These are phyloP conservation scores for Camelus dromedarius DNA, from an alignment of 2,113 vertebrate species.

Conservation along the genomic window DNA sequence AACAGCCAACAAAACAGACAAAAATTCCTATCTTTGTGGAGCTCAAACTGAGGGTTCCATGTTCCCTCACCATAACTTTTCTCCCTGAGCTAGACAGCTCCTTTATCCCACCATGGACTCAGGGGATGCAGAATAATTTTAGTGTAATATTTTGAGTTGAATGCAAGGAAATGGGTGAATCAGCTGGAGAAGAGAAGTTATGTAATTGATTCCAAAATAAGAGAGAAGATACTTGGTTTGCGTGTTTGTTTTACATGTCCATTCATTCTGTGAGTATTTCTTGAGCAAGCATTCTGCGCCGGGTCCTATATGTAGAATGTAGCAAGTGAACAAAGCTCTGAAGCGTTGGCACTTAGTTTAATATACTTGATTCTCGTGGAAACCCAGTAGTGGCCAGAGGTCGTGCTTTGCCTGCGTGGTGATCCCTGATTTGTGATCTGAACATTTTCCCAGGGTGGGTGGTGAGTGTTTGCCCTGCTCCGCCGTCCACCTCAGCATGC, in stretches of 20 bases:
- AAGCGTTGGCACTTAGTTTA: neutral
- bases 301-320: neutral
- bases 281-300: neutral
- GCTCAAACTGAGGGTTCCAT: neutral
- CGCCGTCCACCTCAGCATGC: neutral
- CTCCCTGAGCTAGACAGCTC: neutral
- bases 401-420: neutral
- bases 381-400: neutral
- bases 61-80: neutral
- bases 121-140: conserved; percentile 26
- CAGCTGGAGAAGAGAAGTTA: conserved; percentile 5
- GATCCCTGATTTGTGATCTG: neutral
- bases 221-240: neutral
- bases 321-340: neutral
- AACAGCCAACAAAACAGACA: neutral
- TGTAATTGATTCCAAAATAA: conserved; percentile 18
- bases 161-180: conserved; percentile 45
- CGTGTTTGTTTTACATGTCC: neutral
- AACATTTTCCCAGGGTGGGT: neutral
- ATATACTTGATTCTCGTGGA: neutral
- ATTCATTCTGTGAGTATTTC: neutral
- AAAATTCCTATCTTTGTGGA: neutral
- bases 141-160: conserved; percentile 36
- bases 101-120: neutral
- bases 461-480: neutral